Evolutionary conservation across 2,113 vertebrate genomes (phyloP).

Genomic region (Aspidoscelis tigris): DNA sequence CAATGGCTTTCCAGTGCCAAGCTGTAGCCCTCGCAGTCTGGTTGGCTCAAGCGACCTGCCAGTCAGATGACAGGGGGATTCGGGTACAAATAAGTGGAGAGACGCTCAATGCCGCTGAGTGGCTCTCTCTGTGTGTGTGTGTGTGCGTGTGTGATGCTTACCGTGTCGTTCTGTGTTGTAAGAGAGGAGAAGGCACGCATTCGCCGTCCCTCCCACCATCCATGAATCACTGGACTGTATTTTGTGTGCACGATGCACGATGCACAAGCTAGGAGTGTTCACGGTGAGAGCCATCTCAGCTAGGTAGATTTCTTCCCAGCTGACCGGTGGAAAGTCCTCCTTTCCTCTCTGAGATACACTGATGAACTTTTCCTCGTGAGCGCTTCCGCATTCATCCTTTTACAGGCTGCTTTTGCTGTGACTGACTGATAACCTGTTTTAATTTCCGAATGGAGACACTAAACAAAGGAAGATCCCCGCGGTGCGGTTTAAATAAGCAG

Average conservation of each 20-base stretch:
- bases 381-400: background rate
- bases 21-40: slow-evolving; percentile 72
- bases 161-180: slow-evolving; percentile 52
- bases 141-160: too few species aligned
- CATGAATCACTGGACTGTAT: background rate
- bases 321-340: background rate
- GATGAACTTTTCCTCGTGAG: too few species aligned
- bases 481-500: background rate
- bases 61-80: slow-evolving; percentile 76
- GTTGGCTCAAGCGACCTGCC: slow-evolving; percentile 80
- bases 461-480: background rate
- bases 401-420: background rate
- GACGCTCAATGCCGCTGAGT: slow-evolving; percentile 51
- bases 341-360: too few species aligned
- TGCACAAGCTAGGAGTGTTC: background rate
- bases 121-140: too few species aligned
- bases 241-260: background rate
- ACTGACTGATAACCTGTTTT: slow-evolving; percentile 20
- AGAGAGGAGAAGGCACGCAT: slow-evolving; percentile 11
- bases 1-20: slow-evolving; percentile 77
- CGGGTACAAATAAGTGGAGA: slow-evolving; percentile 71
- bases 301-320: slow-evolving; percentile 50
- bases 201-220: background rate
- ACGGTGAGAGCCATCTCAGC: background rate
- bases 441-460: slow-evolving; percentile 27